Conservation (phyloP, 2,797 vertebrate genomes). For the Steatocranus sp. region DNA sequence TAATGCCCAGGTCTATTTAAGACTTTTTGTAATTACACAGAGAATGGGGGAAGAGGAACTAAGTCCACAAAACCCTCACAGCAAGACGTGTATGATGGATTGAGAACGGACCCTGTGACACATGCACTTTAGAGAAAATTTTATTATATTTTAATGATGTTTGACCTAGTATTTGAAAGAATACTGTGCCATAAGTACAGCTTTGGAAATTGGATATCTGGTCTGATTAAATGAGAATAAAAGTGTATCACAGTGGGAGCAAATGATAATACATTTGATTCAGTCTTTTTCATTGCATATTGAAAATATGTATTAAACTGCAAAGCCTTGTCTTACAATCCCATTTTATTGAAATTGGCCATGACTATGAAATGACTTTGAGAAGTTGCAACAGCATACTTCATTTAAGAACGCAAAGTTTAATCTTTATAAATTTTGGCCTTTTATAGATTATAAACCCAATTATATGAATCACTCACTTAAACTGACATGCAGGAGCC, state of each 20-base stretch:
- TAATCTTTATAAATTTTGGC: not conserved
- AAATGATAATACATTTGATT: slow-evolving; percentile 1
- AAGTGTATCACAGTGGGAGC: not conserved
- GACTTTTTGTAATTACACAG: slow-evolving; percentile 58
- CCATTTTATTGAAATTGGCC: not conserved
- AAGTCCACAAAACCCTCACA: slow-evolving; percentile 19
- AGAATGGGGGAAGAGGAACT: slow-evolving; percentile 25
- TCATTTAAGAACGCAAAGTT: not conserved
- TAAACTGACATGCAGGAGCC: not conserved
- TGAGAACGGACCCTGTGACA: slow-evolving; percentile 10
- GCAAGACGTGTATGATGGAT: slow-evolving; percentile 36
- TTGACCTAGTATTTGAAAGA: slow-evolving; percentile 31
- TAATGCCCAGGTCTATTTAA: slow-evolving; percentile 43
- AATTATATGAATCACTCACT: not conserved
- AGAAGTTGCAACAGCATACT: not conserved
- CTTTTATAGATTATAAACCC: not conserved
- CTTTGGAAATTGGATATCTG: slow-evolving; percentile 4
- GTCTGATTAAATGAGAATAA: slow-evolving; percentile 12
- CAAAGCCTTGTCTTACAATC: not conserved
- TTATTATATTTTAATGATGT: slow-evolving; percentile 42
- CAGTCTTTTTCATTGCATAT: slow-evolving; percentile 1
- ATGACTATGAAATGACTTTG: slow-evolving; percentile 16
- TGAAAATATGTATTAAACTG: not conserved
- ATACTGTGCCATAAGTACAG: not conserved
- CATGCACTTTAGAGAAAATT: not conserved